These are phyloP conservation scores for Pteria penguin DNA, from an alignment of 2,888 invertebrate genomes.

Conservation along the genomic window DNA sequence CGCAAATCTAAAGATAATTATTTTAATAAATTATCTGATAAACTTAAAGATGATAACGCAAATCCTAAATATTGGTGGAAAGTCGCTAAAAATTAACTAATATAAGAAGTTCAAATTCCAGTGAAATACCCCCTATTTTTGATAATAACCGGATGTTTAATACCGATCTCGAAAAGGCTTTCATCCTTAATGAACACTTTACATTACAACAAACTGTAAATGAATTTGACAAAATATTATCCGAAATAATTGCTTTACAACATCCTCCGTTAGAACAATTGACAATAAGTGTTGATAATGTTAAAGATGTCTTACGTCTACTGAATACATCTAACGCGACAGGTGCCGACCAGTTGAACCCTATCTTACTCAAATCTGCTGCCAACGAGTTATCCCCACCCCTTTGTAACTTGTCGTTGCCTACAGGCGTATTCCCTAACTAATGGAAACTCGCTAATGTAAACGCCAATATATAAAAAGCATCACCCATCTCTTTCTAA, in stretches of 20 bases:
- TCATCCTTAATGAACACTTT: not conserved
- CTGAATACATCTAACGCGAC: not conserved
- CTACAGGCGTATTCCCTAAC: not conserved
- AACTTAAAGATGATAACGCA: not conserved
- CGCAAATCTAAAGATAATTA: not conserved
- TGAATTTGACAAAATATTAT: not conserved
- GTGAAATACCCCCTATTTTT: not conserved
- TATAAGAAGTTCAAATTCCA: not conserved
- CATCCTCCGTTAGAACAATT: not conserved
- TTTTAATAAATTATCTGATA: not conserved
- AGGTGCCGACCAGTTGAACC: not conserved
- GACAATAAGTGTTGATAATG: not conserved
- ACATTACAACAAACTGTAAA: not conserved
- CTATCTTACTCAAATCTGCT: not conserved
- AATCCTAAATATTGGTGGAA: not conserved
- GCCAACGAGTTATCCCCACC: not conserved
- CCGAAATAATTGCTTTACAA: not conserved
- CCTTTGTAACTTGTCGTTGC: not conserved
- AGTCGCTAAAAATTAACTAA: not conserved
- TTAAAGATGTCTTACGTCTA: not conserved
- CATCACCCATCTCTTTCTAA: slow-evolving; percentile 1
- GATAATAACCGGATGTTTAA: not conserved
- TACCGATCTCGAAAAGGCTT: not conserved
- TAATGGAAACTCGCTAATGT: not conserved
- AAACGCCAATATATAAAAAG: slow-evolving; percentile 25